Evolutionary conservation across 2,113 vertebrate genomes (phyloP).

Genomic region (Saimiri boliviensis): DNA sequence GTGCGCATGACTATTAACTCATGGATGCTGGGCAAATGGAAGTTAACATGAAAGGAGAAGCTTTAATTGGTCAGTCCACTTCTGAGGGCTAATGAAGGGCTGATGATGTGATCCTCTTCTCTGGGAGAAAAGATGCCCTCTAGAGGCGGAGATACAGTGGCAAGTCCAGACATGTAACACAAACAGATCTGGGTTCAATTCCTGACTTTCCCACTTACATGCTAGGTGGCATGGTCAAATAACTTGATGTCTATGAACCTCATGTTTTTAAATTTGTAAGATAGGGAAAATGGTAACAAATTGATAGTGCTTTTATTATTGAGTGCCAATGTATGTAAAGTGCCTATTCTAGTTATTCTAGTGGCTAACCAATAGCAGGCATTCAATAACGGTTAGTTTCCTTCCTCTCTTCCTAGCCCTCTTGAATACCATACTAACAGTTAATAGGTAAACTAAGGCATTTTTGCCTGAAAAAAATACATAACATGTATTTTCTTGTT

Average conservation of each 20-base stretch:
- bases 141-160: background rate
- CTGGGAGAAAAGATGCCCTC: background rate
- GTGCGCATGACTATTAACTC: background rate
- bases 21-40: background rate
- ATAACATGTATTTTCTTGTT: background rate
- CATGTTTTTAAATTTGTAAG: background rate
- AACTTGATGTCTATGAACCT: background rate
- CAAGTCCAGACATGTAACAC: background rate
- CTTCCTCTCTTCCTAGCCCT: background rate
- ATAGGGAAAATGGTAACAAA: background rate
- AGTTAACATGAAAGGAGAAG: background rate
- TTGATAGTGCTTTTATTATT: background rate
- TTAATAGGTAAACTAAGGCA: background rate
- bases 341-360: background rate
- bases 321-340: background rate
- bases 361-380: background rate
- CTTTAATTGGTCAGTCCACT: background rate
- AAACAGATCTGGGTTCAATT: background rate
- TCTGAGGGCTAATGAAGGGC: background rate
- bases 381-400: background rate
- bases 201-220: background rate
- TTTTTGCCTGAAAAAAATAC: background rate
- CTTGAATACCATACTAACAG: background rate
- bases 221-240: background rate
- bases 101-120: background rate